phyloP scores from a whole-genome alignment of 1,140 invertebrate genomes.

The Diachasmimorpha longicaudata region DNA sequence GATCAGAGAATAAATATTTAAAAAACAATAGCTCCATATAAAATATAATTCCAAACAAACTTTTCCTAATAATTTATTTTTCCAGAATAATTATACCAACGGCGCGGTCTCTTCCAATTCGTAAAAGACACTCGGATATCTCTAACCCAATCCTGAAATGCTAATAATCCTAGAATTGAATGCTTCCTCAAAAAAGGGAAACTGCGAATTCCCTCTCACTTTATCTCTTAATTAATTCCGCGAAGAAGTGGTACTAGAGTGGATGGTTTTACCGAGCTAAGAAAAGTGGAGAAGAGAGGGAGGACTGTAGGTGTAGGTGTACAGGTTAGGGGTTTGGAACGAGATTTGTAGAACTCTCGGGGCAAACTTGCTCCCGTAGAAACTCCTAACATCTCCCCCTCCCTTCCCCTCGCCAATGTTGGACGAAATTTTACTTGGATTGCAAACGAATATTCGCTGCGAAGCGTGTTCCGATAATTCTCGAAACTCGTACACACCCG shows the following conservation, averaged over 20 bases:
- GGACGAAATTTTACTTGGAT: conserved; percentile 10
- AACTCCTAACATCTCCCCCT: neutral
- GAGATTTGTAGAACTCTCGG: conserved; percentile 4
- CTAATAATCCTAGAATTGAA: no score
- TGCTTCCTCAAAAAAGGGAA: neutral
- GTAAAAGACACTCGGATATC: no score
- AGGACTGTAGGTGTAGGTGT: no score
- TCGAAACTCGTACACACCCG: conserved; percentile 10
- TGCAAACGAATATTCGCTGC: conserved; percentile 12
- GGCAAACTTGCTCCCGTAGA: neutral
- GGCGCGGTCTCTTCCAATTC: no score
- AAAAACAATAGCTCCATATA: no score
- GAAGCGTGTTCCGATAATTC: conserved; percentile 13
- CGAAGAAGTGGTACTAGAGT: neutral
- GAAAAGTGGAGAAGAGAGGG: neutral
- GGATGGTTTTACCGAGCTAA: neutral
- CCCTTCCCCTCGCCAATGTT: neutral
- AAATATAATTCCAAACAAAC: no score
- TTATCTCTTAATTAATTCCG: neutral
- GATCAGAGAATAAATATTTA: no score
- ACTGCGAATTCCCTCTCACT: neutral
- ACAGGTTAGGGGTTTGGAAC: neutral
- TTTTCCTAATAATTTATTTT: no score
- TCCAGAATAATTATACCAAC: no score
- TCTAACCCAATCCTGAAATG: no score